Percentiles rank a stretch among this genome's conserved stretches.
Conservation (phyloP, 2,797 vertebrate genomes). For the Megaceryle alcyon region DNA sequence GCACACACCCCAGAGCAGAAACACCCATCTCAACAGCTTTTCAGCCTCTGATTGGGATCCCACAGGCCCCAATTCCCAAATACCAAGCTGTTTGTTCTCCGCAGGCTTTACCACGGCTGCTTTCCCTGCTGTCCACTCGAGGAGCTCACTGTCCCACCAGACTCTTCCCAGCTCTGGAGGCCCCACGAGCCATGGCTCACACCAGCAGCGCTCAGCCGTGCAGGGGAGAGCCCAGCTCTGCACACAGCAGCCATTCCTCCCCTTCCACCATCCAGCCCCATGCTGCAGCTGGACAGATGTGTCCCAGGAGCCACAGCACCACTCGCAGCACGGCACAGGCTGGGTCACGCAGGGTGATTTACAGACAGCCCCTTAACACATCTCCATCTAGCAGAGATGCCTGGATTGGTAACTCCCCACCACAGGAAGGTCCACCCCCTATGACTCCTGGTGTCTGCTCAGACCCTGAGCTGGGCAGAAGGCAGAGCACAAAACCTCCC, state of each 20-base stretch:
- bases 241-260: not conserved
- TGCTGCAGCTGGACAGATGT: too few species aligned
- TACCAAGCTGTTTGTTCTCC: rapidly evolving
- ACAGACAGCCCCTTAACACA: not conserved
- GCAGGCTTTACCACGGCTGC: not conserved
- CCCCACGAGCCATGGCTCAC: rapidly evolving
- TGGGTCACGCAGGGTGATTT: too few species aligned
- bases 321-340: too few species aligned
- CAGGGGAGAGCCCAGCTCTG: not conserved
- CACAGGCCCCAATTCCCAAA: not conserved
- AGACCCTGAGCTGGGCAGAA: not conserved
- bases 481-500: not conserved
- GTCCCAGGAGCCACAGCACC: too few species aligned
- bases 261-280: too few species aligned
- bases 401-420: not conserved
- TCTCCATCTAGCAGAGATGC: not conserved
- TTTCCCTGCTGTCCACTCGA: not conserved
- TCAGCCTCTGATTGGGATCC: rapidly evolving
- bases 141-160: not conserved
- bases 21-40: not conserved
- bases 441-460: not conserved
- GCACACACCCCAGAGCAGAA: rapidly evolving
- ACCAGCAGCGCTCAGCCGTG: not conserved
- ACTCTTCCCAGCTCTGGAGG: not conserved
- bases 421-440: not conserved